Percentiles rank a stretch among this genome's conserved stretches.
Conservation (phyloP, 2,797 vertebrate species). For the Diceros bicornis region DNA sequence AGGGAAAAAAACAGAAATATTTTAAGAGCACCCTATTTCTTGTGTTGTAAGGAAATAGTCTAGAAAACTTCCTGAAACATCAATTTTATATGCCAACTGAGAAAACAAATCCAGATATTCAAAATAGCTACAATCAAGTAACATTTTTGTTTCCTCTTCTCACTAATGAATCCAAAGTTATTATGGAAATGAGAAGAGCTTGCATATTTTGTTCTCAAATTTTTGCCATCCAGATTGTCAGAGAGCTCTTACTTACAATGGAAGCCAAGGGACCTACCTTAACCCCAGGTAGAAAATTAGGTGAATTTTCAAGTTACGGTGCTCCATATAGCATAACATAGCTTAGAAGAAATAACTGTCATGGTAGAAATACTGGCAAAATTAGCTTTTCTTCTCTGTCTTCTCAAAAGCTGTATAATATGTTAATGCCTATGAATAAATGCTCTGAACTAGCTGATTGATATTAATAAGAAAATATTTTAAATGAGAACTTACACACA, state of each 20-base stretch:
- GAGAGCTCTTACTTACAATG: background rate
- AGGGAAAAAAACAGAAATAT: background rate
- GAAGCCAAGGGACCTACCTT: background rate
- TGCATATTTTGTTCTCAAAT: background rate
- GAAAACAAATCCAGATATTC: background rate
- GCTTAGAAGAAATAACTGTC: background rate
- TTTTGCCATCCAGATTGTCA: background rate
- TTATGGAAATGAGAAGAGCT: background rate
- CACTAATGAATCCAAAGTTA: background rate
- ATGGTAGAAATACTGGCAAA: background rate
- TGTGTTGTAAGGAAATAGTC: background rate
- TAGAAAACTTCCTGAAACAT: background rate
- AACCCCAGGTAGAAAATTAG: background rate
- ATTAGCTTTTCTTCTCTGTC: background rate
- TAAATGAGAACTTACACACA: background rate
- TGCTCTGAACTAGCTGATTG: background rate
- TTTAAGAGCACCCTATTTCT: background rate
- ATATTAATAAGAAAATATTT: background rate
- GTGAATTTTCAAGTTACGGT: background rate
- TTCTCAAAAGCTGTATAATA: background rate
- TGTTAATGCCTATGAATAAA: background rate
- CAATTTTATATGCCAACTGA: background rate
- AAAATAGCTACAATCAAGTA: background rate
- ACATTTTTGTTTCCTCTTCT: slow-evolving; percentile 4
- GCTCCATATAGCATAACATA: too few species aligned